phyloP scores from a whole-genome alignment of 2,888 invertebrate genomes.

The Trichogramma evanescens region DNA sequence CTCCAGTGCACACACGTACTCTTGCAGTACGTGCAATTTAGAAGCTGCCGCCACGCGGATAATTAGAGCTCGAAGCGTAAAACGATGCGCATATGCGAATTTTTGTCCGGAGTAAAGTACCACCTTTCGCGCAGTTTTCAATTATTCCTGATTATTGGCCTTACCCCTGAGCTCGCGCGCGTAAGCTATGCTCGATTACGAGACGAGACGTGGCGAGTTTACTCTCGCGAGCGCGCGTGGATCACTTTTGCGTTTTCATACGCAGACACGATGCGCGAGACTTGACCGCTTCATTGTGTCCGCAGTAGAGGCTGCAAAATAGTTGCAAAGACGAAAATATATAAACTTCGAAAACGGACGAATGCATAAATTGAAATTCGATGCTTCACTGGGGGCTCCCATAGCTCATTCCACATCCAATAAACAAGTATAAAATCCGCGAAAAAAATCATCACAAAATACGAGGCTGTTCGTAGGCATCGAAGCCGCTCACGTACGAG shows the following conservation, averaged over 20 bases:
- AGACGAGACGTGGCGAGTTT: not conserved
- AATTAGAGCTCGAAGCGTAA: slow-evolving; percentile 14
- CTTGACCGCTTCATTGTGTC: not conserved
- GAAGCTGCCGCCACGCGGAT: not conserved
- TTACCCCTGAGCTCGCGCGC: not conserved
- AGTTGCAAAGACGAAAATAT: not conserved
- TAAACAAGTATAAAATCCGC: not conserved
- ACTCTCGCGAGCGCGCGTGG: not conserved
- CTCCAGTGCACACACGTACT: not conserved
- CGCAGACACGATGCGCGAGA: not conserved
- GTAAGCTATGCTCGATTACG: slow-evolving; percentile 3
- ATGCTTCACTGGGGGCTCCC: not conserved
- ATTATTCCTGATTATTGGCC: slow-evolving; percentile 15
- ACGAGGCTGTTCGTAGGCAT: slow-evolving; percentile 10
- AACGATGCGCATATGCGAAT: not conserved
- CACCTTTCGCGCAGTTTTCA: slow-evolving; percentile 15
- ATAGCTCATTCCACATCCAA: not conserved
- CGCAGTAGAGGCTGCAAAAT: not conserved
- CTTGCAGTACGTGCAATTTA: slow-evolving; percentile 3
- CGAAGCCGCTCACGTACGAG: slow-evolving; percentile 12
- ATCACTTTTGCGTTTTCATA: too few relatives aligned
- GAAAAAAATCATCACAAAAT: slow-evolving; percentile 6
- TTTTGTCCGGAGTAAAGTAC: slow-evolving; percentile 2
- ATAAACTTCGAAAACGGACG: too few relatives aligned
- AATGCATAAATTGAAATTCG: slow-evolving; percentile 13